Conservation (phyloP, 1,140 invertebrate genomes). For the Leptinotarsa texana region DNA sequence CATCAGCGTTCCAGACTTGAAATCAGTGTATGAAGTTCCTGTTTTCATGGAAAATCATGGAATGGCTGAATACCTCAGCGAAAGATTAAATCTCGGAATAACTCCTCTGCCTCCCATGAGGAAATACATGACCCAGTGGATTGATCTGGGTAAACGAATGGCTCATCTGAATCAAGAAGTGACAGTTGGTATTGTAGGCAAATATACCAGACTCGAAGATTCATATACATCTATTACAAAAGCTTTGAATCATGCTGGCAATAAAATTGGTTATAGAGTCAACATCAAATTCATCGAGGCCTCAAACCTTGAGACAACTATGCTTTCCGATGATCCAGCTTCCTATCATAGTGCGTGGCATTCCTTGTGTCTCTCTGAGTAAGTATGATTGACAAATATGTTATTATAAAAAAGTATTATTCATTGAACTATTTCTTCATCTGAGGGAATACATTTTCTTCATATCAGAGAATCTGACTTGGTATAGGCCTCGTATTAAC, state of each 20-base stretch:
- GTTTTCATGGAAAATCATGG: conserved; percentile 90
- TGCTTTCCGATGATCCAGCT: conserved; percentile 73
- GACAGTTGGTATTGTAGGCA: conserved; percentile 95
- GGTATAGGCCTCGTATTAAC: too few relatives aligned
- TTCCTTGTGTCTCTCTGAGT: conserved; percentile 86
- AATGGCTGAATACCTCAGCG: conserved; percentile 83
- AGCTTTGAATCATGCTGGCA: conserved; percentile 89
- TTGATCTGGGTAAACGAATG: conserved; percentile 82
- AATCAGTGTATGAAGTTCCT: conserved; percentile 95
- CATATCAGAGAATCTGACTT: too few relatives aligned
- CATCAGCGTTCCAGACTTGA: conserved; percentile 92
- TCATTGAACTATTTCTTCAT: too few relatives aligned
- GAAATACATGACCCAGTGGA: conserved; percentile 89
- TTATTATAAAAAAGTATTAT: too few relatives aligned
- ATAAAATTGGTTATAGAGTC: conserved; percentile 82
- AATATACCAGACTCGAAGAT: conserved; percentile 96
- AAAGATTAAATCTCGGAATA: conserved; percentile 79
- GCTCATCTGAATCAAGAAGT: conserved; percentile 79
- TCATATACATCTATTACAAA: conserved; percentile 96
- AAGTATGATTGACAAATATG: conserved; percentile 52
- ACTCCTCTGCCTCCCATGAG: conserved; percentile 63
- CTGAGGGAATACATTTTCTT: too few relatives aligned
- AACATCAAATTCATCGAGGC: conserved; percentile 91
- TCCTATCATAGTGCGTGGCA: conserved; percentile 95
- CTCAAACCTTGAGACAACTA: conserved; percentile 80